Conservation (phyloP, 2,888 invertebrate species). For the Cataglyphis rosenhaueri region DNA sequence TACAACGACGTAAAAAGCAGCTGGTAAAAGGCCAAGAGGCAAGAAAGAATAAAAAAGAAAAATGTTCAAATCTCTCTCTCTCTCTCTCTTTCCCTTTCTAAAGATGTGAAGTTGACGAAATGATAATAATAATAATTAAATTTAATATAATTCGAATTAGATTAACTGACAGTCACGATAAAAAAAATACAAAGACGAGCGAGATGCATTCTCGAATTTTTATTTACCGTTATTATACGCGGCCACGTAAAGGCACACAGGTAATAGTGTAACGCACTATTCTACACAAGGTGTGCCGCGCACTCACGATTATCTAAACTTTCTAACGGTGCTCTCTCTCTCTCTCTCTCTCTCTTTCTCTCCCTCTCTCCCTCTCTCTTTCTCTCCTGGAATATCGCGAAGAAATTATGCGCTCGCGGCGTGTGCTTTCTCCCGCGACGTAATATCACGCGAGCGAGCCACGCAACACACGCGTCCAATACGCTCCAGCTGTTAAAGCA, state of each 20-base stretch:
- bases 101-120: neutral
- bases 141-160: neutral
- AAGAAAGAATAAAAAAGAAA: conserved; percentile 1
- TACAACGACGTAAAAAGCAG: conserved; percentile 38
- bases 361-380: neutral
- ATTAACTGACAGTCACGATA: neutral
- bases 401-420: conserved; percentile 38
- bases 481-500: conserved; percentile 25
- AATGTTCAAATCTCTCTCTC: conserved; percentile 2
- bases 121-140: neutral
- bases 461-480: conserved; percentile 17
- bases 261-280: conserved; percentile 32
- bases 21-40: conserved; percentile 53
- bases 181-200: conserved; percentile 4
- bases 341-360: conserved; percentile 12
- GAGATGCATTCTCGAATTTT: conserved; percentile 7
- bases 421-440: conserved; percentile 53
- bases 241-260: neutral
- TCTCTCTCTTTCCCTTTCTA: neutral
- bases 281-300: neutral
- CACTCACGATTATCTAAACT: conserved; percentile 47
- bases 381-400: conserved; percentile 12
- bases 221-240: neutral
- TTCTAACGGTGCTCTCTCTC: conserved; percentile 48
- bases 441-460: conserved; percentile 47